Base-by-base conservation (phyloP, 2,113 vertebrate species). In the Hemichromis elongatus region DNA sequence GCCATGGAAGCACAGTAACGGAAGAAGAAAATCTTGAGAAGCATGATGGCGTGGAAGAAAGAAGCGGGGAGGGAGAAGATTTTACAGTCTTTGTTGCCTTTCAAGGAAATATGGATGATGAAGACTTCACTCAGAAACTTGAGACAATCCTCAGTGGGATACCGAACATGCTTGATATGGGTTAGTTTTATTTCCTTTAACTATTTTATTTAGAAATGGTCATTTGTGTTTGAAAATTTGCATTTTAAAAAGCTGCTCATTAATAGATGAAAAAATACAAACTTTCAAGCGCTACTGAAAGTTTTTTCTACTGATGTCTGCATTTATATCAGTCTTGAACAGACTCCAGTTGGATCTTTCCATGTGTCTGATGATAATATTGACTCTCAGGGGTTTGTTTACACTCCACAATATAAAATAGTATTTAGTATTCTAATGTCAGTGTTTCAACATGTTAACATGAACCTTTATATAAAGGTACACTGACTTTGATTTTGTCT, bases 71-170 rank as follows among this genome's bases (percentile, higher is more conserved):
- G 24, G 89, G 80, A 54, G 94, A 95, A 86, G 94, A 96, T 91
- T 97, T 97, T 63, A 99, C 96, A 0, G 97, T 99, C 83, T 99
- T 98, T 90, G 94, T 99, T 83, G 97, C 98, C 88, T 99, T 99
- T 92, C 96, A 96, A 95, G 98, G 98, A 86, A 98, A 98, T 93
- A 97, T 99, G 94, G 95, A 96, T 28, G 99, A 99, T 93, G 96
- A 95, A 87, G 97, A 99, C 92, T 98, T 99, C 90, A 94, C 96
- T 85, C 94, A 97, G 89, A 99, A 99, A 92, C 96, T 99, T 37
- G 95, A 97, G 77, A 91, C 66, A 68, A 94, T 99, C 92, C 88
- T 99, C 92, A 95, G 96, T 86, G 97, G 96, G 89, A 98, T 99
- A 89, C 97, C 98, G 59, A 93, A 94, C 79, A 95, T 99, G 85